Percentiles rank a stretch among this genome's conserved stretches.
phyloP scores from a whole-genome alignment of 2,797 vertebrate genomes.

The Sebastiscus tertius region DNA sequence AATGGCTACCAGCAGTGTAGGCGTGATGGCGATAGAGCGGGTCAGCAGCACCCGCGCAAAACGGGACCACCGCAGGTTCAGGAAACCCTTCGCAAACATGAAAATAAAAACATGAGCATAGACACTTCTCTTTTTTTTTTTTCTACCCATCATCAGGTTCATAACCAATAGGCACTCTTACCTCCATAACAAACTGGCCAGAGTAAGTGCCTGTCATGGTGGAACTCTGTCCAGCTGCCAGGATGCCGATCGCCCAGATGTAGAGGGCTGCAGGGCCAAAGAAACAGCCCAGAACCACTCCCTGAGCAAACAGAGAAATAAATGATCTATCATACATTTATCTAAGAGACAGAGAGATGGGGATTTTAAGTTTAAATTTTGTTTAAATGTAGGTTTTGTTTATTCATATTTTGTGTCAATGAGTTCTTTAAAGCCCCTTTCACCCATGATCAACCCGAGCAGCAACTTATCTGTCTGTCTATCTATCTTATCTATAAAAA shows the following conservation, averaged over 20 bases:
- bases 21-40: slow-evolving; percentile 92
- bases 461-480: background rate
- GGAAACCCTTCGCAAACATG: slow-evolving; percentile 85
- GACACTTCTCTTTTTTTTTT: background rate
- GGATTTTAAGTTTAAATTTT: background rate
- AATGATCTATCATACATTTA: background rate
- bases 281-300: slow-evolving; percentile 89
- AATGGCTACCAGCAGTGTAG: slow-evolving; percentile 91
- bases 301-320: slow-evolving; percentile 48
- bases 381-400: background rate
- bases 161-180: slow-evolving; percentile 37
- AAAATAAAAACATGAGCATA: background rate
- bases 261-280: slow-evolving; percentile 94
- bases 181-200: slow-evolving; percentile 99
- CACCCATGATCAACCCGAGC: background rate
- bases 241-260: slow-evolving; percentile 97
- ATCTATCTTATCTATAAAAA: too few relatives aligned
- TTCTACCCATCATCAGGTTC: background rate
- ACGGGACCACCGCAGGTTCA: slow-evolving; percentile 93
- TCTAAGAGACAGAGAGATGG: background rate
- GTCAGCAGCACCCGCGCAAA: slow-evolving; percentile 94
- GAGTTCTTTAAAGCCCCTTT: background rate
- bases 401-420: background rate
- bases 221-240: slow-evolving; percentile 97
- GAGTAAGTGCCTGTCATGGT: slow-evolving; percentile 99